Percentiles rank a stretch among this genome's conserved stretches.
These are phyloP conservation scores for Paedocypris micromegethes DNA, from an alignment of 2,797 vertebrate species.

Conservation along the genomic window DNA sequence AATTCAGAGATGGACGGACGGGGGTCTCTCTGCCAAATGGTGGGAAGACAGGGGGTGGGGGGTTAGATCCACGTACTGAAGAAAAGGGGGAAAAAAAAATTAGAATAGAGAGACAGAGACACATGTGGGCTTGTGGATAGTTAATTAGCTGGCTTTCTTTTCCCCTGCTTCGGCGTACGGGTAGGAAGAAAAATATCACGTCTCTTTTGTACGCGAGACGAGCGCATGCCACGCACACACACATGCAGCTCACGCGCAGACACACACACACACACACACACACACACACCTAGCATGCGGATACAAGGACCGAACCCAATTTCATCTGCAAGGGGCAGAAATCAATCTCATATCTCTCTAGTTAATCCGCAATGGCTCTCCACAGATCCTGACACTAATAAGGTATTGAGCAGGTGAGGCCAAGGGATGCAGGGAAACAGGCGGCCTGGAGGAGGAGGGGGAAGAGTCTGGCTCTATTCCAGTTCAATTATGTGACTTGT, in stretches of 20 bases:
- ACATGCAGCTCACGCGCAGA: conserved; percentile 48
- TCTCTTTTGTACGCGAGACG: conserved; percentile 53
- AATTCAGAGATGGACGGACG: conserved; percentile 38
- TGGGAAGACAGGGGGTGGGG: background rate
- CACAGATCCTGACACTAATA: conserved; percentile 97
- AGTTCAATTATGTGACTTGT: conserved; percentile 85
- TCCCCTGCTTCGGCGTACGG: conserved; percentile 49
- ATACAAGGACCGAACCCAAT: conserved; percentile 64
- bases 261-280: conserved; percentile 43
- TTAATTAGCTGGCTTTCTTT: conserved; percentile 69
- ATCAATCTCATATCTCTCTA: conserved; percentile 99
- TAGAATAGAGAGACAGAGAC: conserved; percentile 59
- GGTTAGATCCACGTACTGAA: no score
- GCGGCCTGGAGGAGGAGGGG: conserved; percentile 31
- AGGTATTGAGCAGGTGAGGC: conserved; percentile 98
- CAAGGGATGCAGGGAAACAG: conserved; percentile 72
- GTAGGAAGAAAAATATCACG: conserved; percentile 42
- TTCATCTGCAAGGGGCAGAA: conserved; percentile 80
- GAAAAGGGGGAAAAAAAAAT: conserved; percentile 57
- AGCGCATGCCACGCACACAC: conserved; percentile 43
- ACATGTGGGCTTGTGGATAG: conserved; percentile 73
- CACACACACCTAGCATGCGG: conserved; percentile 40
- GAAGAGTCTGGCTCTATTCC: conserved; percentile 76
- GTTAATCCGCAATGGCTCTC: conserved; percentile 92
- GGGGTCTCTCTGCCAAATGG: background rate